Percentiles rank a stretch among this genome's conserved stretches.
Conservation (phyloP, 2,888 invertebrate species). For the Calameuta pallipes region DNA sequence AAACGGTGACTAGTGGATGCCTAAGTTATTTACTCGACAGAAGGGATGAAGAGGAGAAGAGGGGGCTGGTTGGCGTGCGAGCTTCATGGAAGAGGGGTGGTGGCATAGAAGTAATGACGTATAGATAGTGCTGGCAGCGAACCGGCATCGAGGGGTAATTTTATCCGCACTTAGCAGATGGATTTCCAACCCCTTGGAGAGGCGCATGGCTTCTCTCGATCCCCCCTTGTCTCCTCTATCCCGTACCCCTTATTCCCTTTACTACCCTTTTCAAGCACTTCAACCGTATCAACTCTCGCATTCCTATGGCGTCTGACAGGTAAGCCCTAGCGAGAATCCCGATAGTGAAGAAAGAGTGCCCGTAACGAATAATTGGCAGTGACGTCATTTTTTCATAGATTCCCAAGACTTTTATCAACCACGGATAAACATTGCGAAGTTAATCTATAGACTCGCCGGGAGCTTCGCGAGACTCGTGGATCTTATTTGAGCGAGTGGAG, state of each 20-base stretch:
- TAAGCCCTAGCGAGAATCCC: not conserved
- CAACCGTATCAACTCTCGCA: not conserved
- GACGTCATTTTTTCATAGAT: not conserved
- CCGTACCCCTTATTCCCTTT: not conserved
- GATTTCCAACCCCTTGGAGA: slow-evolving; percentile 13
- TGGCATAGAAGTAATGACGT: not conserved
- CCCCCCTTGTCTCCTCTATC: slow-evolving; percentile 6
- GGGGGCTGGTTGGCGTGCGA: slow-evolving; percentile 6
- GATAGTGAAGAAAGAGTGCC: not conserved
- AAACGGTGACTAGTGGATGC: slow-evolving; percentile 30
- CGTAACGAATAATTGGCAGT: not conserved
- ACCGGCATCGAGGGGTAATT: slow-evolving; percentile 43
- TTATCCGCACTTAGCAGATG: slow-evolving; percentile 50
- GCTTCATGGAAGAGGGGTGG: slow-evolving; percentile 4
- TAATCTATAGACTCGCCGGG: not conserved
- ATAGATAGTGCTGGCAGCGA: slow-evolving; percentile 10
- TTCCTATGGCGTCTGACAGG: not conserved
- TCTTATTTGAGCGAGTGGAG: not conserved
- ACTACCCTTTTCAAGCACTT: not conserved
- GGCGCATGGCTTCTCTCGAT: slow-evolving; percentile 40
- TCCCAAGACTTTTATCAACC: not conserved
- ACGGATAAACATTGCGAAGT: not conserved
- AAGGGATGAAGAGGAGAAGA: slow-evolving; percentile 15
- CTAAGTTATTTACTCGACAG: slow-evolving; percentile 39
- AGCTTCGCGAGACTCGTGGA: not conserved